These are phyloP conservation scores for Latrodectus geometricus DNA, from an alignment of 1,140 invertebrate genomes.

Conservation along the genomic window DNA sequence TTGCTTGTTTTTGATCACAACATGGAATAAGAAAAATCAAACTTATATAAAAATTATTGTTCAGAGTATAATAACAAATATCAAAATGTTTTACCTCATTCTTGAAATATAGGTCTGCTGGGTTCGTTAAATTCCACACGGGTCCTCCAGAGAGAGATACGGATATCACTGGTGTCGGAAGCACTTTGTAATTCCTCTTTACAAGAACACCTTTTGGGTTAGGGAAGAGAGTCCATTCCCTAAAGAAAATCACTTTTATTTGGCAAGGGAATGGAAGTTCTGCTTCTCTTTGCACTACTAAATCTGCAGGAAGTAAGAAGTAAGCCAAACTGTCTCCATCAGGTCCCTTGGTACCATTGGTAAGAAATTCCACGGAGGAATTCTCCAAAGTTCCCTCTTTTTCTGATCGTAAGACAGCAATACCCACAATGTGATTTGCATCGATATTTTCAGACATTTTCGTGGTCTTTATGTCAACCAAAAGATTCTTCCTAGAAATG, in stretches of 20 bases:
- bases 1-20: too few species aligned
- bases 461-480: slow-evolving; percentile 11
- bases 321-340: background rate
- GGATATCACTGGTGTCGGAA: slow-evolving; percentile 26
- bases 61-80: too few species aligned
- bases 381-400: slow-evolving; percentile 8
- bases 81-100: too few species aligned
- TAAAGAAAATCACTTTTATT: slow-evolving; percentile 37
- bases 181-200: slow-evolving; percentile 15
- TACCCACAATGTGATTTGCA: background rate
- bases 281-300: slow-evolving; percentile 25
- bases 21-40: too few species aligned
- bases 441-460: background rate
- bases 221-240: slow-evolving; percentile 24
- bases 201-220: slow-evolving; percentile 10
- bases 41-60: too few species aligned
- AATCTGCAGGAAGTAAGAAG: slow-evolving; percentile 33
- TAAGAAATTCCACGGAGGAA: background rate
- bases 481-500: slow-evolving; percentile 12
- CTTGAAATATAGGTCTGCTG: slow-evolving; percentile 27
- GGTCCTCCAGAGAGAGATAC: slow-evolving; percentile 42
- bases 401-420: background rate
- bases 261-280: background rate
- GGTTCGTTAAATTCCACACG: slow-evolving; percentile 34
- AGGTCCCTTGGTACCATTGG: background rate